Evolutionary conservation across 2,113 vertebrate genomes (phyloP), one percentile per base, ranked within the genome.

Genomic region (Sorex fumeus): DNA sequence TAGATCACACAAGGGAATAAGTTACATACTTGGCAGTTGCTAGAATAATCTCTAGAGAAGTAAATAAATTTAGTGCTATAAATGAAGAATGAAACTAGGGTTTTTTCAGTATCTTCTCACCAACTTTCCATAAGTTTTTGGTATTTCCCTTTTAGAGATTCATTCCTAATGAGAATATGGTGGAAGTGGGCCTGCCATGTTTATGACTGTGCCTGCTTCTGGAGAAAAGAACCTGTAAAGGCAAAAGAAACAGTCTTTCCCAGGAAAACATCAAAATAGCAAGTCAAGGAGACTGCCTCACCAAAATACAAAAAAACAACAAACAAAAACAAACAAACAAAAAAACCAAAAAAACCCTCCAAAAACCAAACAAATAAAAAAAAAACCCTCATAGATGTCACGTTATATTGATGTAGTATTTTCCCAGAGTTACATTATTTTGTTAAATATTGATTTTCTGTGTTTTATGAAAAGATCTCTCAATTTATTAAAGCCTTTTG

Each of bases 371-470:
- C n/a, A n/a, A n/a, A n/a, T n/a, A n/a, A n/a, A n/a, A n/a, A n/a
- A n/a, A n/a, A n/a, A n/a, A n/a, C n/a, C n/a, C n/a, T 53, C 69
- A 75, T 21, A 76, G 9, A n/a, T 80, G 45, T 69, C 45, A 40
- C 72, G 3, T 79, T 70, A 77, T 50, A 83, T 21, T 84, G 45
- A 84, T 84, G 27, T 62, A 45, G 69, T 72, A 32, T 80, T 90
- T 84, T 82, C 25, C 66, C 12, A 93, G 77, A 71, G 19, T 70
- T 83, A 91, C 69, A 72, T 80, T 78, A 78, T 70, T 85, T 11
- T 57, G 40, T 77, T 94, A 94, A 82, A 86, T 90, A 84, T 71
- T 69, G 50, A 79, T 72, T 93, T 90, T 91, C 40, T 64, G 7
- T 80, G 16, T 47, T 88, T 91, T 76, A 60, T 77, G 76, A 74